Evolutionary conservation across 2,888 invertebrate genomes (phyloP).

Genomic region (Pollenia angustigena): DNA sequence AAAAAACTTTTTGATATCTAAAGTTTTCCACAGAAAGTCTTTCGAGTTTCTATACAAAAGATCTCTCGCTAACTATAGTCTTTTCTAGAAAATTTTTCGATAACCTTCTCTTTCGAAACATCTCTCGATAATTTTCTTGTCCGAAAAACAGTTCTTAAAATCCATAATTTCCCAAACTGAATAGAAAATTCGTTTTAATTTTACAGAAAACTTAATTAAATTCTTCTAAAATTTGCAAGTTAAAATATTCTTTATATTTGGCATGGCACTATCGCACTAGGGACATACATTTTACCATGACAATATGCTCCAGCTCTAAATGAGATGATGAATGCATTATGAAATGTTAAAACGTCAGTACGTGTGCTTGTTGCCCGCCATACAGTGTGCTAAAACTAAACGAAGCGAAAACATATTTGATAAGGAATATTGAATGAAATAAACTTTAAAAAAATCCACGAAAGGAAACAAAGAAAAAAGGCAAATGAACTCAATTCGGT

Average conservation of each 20-base stretch:
- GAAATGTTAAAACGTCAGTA: conserved; percentile 20
- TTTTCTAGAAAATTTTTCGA: too few species aligned
- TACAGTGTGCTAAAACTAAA: conserved; percentile 42
- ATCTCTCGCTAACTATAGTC: too few species aligned
- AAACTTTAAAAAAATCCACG: not conserved
- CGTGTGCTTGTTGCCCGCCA: not conserved
- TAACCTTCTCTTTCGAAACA: too few species aligned
- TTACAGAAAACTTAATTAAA: not conserved
- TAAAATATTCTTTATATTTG: conserved; percentile 10
- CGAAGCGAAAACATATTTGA: conserved; percentile 56
- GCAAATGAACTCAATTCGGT: conserved; percentile 49
- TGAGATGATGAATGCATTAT: conserved; percentile 53
- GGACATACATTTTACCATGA: conserved; percentile 46
- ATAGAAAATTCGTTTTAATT: too few species aligned
- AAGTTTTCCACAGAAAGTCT: too few species aligned
- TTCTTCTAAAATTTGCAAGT: not conserved
- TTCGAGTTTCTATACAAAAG: too few species aligned
- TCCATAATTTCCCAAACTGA: too few species aligned
- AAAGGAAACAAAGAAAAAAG: conserved; percentile 24
- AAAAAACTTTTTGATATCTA: too few species aligned
- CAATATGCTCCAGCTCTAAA: conserved; percentile 55
- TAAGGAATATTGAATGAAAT: conserved; percentile 52
- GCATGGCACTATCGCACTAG: not conserved
- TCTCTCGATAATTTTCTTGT: too few species aligned
- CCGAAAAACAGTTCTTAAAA: too few species aligned